A percentile compares a stretch with the other conserved stretches of the same genome.
Evolutionary conservation across 2,113 vertebrate genomes (phyloP).

Genomic region (Tragelaphus buxtoni): DNA sequence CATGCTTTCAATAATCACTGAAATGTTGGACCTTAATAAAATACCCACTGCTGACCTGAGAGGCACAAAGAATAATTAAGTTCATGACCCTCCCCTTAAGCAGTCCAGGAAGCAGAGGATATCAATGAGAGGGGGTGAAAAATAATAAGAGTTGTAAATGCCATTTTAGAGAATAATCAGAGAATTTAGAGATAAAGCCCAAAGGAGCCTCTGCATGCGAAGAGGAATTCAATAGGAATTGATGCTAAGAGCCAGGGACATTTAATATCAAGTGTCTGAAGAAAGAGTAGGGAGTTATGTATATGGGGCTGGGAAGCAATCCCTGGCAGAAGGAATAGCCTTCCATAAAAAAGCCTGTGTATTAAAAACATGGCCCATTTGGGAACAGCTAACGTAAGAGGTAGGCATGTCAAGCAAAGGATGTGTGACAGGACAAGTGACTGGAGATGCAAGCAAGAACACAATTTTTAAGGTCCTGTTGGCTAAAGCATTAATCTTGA

Average conservation of each 20-base stretch:
- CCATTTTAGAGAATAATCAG: background rate
- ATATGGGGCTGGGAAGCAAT: background rate
- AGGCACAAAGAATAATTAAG: background rate
- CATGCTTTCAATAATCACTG: background rate
- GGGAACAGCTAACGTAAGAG: background rate
- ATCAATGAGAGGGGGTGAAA: background rate
- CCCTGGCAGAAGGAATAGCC: background rate
- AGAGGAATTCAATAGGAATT: background rate
- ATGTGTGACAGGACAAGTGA: background rate
- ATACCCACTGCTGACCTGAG: background rate
- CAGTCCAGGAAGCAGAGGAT: background rate
- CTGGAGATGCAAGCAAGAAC: background rate
- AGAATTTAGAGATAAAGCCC: background rate
- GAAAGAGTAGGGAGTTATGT: background rate
- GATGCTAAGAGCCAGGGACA: background rate
- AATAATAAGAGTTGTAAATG: background rate
- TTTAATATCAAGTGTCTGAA: background rate
- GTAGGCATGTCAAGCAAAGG: background rate
- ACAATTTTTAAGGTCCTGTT: background rate
- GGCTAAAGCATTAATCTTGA: background rate
- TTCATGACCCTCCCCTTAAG: background rate
- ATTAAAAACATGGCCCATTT: background rate
- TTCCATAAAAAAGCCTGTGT: background rate
- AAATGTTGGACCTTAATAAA: background rate
- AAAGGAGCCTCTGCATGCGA: background rate